These are phyloP conservation scores for Saccopteryx bilineata DNA, from an alignment of 2,113 vertebrate species.

Conservation along the genomic window DNA sequence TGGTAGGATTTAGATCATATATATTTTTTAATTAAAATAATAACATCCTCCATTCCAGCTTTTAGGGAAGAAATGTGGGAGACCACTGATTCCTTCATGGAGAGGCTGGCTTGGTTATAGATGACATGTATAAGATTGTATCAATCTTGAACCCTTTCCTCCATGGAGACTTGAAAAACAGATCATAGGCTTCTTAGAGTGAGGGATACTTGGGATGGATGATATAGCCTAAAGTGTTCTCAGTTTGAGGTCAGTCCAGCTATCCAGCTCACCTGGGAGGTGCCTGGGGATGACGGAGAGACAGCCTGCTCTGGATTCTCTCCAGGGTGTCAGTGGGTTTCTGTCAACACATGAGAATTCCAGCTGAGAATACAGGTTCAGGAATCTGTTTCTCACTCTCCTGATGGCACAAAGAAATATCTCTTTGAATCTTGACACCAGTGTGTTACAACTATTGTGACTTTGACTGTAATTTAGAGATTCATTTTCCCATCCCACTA, in stretches of 20 bases:
- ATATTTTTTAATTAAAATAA: constrained; percentile 31
- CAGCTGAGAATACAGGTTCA: not conserved
- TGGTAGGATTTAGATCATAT: not conserved
- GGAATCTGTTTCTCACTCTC: not conserved
- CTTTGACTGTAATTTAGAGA: not conserved
- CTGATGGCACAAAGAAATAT: not conserved
- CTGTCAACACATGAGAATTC: not conserved
- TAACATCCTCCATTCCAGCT: not conserved
- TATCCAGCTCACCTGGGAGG: not conserved
- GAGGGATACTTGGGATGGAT: not conserved
- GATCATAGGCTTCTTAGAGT: not conserved
- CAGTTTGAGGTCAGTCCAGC: not conserved
- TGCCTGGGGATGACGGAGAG: not conserved
- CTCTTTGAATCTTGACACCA: not conserved
- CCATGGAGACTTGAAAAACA: not conserved
- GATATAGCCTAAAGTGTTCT: not conserved
- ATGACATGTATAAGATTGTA: not conserved
- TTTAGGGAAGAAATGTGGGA: not conserved
- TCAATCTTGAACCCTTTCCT: constrained; percentile 4
- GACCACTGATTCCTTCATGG: not conserved
- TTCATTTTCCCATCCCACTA: not conserved
- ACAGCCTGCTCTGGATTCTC: not conserved
- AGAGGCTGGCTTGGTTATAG: not conserved
- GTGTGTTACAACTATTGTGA: constrained; percentile 8
- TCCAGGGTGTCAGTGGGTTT: not conserved